Evolutionary conservation across 2,888 invertebrate species (phyloP).

Genomic region (Cryptus viduatorius): DNA sequence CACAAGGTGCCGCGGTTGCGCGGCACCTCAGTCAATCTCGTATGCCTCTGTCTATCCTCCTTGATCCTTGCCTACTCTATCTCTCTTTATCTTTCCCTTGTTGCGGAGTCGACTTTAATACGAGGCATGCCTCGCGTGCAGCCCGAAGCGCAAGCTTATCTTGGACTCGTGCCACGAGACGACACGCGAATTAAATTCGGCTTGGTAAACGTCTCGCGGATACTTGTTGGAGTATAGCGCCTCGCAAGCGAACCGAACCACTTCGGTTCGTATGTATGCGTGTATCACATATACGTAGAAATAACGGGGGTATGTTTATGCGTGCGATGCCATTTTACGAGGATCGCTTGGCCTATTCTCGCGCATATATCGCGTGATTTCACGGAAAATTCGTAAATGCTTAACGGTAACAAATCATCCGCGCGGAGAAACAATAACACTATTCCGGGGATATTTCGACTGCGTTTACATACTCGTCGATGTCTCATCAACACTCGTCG

Average conservation of each 20-base stretch:
- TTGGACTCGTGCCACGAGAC: conserved; percentile 68
- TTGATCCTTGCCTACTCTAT: conserved; percentile 44
- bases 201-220: conserved; percentile 68
- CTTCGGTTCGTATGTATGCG: not conserved
- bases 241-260: conserved; percentile 20
- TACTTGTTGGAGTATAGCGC: conserved; percentile 64
- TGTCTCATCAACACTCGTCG: not conserved
- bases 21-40: conserved; percentile 40
- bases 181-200: conserved; percentile 68
- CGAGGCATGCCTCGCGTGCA: conserved; percentile 65
- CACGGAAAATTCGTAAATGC: conserved; percentile 49
- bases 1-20: not conserved
- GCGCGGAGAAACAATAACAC: conserved; percentile 33
- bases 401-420: conserved; percentile 10
- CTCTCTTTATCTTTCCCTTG: conserved; percentile 22
- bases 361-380: conserved; percentile 50
- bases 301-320: conserved; percentile 38
- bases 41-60: conserved; percentile 5
- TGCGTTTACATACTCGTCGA: not conserved
- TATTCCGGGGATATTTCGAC: conserved; percentile 4
- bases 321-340: conserved; percentile 52
- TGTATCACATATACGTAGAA: conserved; percentile 6
- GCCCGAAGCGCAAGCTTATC: conserved; percentile 62
- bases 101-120: conserved; percentile 59
- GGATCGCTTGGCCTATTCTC: conserved; percentile 60